phyloP scores from a whole-genome alignment of 2,888 invertebrate genomes.

The Ormyrus thymus region DNA sequence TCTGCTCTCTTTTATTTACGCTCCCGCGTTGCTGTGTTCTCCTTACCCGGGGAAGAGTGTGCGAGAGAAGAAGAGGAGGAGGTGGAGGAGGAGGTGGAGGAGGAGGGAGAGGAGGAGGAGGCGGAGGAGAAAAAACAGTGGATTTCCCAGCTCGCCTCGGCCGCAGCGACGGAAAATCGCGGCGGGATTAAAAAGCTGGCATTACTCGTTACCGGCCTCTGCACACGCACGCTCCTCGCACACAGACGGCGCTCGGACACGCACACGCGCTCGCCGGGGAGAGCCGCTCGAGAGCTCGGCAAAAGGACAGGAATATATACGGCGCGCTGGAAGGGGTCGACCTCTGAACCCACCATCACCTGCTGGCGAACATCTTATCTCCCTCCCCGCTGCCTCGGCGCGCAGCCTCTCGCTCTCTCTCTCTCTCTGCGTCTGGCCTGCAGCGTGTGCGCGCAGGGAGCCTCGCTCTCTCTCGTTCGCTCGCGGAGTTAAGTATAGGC shows the following conservation, averaged over 20 bases:
- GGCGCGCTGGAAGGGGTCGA: constrained; percentile 52
- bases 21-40: constrained; percentile 1
- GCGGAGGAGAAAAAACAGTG: not conserved
- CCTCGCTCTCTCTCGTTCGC: not conserved
- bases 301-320: constrained; percentile 54
- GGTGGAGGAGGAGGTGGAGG: not conserved
- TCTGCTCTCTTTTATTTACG: constrained; percentile 39
- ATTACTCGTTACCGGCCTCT: constrained; percentile 44
- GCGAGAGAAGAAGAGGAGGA: not conserved
- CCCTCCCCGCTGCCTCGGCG: not conserved
- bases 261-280: not conserved
- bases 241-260: not conserved
- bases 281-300: constrained; percentile 10
- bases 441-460: not conserved
- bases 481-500: constrained; percentile 47
- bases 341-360: constrained; percentile 57
- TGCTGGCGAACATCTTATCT: constrained; percentile 55
- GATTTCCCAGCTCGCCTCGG: constrained; percentile 20
- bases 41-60: not conserved
- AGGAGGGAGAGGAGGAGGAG: not conserved
- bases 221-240: no score
- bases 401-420: constrained; percentile 8
- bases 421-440: constrained; percentile 20
- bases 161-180: constrained; percentile 33
- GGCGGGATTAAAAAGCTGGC: constrained; percentile 46